Percentiles rank a stretch among this genome's conserved stretches.
phyloP scores from a whole-genome alignment of 1,140 invertebrate species.

The Pararge aegeria region DNA sequence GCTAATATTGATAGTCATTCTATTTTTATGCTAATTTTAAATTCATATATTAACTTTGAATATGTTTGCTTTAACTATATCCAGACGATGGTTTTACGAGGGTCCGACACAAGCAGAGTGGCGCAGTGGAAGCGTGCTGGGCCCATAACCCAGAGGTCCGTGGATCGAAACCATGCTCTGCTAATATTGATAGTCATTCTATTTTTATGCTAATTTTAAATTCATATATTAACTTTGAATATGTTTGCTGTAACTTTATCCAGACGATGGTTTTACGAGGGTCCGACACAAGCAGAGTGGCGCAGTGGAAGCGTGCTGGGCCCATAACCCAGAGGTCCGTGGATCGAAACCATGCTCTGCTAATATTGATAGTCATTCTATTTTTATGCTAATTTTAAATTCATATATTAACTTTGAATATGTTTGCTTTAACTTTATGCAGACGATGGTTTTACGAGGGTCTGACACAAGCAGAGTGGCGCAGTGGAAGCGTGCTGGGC shows the following conservation, averaged over 20 bases:
- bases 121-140: constrained; percentile 49
- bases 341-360: constrained; percentile 47
- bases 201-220: too few species aligned
- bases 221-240: too few species aligned
- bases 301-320: constrained; percentile 49
- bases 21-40: too few species aligned
- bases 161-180: constrained; percentile 47
- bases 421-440: too few species aligned
- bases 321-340: constrained; percentile 50
- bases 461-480: constrained; percentile 40
- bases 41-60: too few species aligned
- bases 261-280: too few species aligned
- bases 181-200: constrained; percentile 15
- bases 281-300: constrained; percentile 40
- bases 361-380: constrained; percentile 9
- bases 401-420: too few species aligned
- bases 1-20: constrained; percentile 20
- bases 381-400: too few species aligned
- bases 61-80: too few species aligned
- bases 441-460: too few species aligned
- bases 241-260: too few species aligned
- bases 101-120: constrained; percentile 39
- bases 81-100: too few species aligned
- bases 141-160: constrained; percentile 50
- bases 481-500: constrained; percentile 49